Evolutionary conservation across 2,888 invertebrate species (phyloP).

Genomic region (Nemurella pictetii): DNA sequence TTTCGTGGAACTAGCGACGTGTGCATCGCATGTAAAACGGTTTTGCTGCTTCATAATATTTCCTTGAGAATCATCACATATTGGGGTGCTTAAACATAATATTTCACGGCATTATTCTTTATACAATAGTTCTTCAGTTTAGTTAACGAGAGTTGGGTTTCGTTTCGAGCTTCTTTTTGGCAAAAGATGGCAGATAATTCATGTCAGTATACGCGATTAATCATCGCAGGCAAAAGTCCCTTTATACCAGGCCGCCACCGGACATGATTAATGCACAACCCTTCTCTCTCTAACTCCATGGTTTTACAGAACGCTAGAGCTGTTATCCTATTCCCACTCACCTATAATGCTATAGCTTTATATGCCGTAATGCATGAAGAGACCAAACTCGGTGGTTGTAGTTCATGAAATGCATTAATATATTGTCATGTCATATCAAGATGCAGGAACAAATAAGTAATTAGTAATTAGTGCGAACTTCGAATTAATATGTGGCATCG

Average conservation of each 20-base stretch:
- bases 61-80: background rate
- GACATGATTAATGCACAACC: slow-evolving; percentile 23
- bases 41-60: background rate
- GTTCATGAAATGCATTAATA: background rate
- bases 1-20: background rate
- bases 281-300: slow-evolving; percentile 5
- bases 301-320: background rate
- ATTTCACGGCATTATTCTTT: background rate
- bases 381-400: background rate
- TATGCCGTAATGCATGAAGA: background rate
- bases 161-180: slow-evolving; percentile 26
- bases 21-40: background rate
- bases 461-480: background rate
- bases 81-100: background rate
- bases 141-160: slow-evolving; percentile 1
- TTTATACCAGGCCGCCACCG: background rate
- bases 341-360: background rate
- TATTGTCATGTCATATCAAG: background rate
- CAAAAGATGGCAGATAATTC: slow-evolving; percentile 36
- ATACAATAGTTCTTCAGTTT: slow-evolving; percentile 10
- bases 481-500: background rate
- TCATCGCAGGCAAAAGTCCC: slow-evolving; percentile 33
- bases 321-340: slow-evolving; percentile 3
- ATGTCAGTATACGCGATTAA: slow-evolving; percentile 36
- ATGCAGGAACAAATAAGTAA: background rate